Percentiles rank a stretch among this genome's conserved stretches.
phyloP scores from a whole-genome alignment of 2,888 invertebrate genomes.

The Laspeyria flexula region DNA sequence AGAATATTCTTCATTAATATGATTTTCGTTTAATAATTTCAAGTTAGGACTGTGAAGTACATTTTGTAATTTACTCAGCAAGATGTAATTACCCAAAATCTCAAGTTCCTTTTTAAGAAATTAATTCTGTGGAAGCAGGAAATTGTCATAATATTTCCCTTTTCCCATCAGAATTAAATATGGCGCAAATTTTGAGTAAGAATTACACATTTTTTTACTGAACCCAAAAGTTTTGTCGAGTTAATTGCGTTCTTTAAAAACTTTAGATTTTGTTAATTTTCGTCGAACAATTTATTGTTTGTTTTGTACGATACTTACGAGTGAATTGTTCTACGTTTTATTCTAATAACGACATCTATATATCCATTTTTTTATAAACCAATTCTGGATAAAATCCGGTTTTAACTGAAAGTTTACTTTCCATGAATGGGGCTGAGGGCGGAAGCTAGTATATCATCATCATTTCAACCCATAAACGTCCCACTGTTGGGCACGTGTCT shows the following conservation, averaged over 20 bases:
- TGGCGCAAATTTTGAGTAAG: slow-evolving; percentile 26
- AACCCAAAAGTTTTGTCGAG: slow-evolving; percentile 33
- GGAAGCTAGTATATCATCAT: no score
- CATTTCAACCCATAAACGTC: no score
- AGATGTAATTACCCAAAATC: slow-evolving; percentile 10
- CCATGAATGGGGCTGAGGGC: no score
- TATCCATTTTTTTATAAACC: no score
- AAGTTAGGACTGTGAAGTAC: neutral
- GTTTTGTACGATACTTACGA: slow-evolving; percentile 7
- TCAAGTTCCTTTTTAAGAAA: slow-evolving; percentile 9
- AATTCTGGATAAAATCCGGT: neutral
- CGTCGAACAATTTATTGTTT: slow-evolving; percentile 21
- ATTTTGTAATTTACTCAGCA: neutral
- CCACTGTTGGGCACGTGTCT: no score
- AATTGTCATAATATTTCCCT: slow-evolving; percentile 29
- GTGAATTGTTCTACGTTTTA: no score
- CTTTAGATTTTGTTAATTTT: slow-evolving; percentile 33
- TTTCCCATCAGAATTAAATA: slow-evolving; percentile 31
- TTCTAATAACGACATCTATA: no score
- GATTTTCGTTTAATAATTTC: neutral
- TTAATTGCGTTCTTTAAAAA: slow-evolving; percentile 43
- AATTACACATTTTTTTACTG: slow-evolving; percentile 28
- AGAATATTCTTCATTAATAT: neutral
- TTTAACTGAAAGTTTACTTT: neutral
- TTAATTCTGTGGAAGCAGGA: slow-evolving; percentile 22